A percentile compares a stretch with the other conserved stretches of the same genome.
Conservation (phyloP, 2,113 vertebrate species). For the Brevimyrus niger region DNA sequence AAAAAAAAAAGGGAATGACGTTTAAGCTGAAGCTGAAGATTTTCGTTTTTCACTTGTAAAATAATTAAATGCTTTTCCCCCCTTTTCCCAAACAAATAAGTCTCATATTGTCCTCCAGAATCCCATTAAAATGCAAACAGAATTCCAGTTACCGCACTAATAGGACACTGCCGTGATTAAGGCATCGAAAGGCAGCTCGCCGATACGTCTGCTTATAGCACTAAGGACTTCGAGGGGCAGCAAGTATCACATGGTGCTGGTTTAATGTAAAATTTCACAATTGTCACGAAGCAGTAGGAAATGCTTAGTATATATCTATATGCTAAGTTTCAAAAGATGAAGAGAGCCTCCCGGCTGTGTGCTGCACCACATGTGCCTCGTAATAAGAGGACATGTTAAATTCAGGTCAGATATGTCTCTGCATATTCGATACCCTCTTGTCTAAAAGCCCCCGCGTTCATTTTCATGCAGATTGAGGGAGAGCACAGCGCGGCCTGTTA, state of each 20-base stretch:
- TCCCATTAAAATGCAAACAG: constrained; percentile 1
- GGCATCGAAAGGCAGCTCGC: neutral
- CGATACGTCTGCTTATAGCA: neutral
- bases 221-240: neutral
- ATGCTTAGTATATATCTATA: neutral
- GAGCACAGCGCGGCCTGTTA: neutral
- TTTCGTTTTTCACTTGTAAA: constrained; percentile 26
- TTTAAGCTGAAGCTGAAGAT: constrained; percentile 25
- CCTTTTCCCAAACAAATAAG: constrained; percentile 29
- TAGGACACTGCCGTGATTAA: neutral
- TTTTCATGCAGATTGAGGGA: constrained; percentile 12
- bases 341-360: neutral
- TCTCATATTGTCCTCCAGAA: constrained; percentile 10
- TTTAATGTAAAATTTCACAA: neutral
- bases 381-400: constrained; percentile 5
- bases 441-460: neutral
- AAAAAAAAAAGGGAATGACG: constrained; percentile 13
- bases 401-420: neutral
- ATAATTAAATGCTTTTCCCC: constrained; percentile 27
- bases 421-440: neutral
- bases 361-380: neutral
- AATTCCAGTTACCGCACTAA: neutral
- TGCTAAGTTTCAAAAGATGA: neutral
- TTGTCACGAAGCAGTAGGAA: no score
- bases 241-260: neutral